Evolutionary conservation across 2,113 vertebrate genomes (phyloP), one percentile per base, ranked within the genome.

Genomic region (Empidonax alnorum): DNA sequence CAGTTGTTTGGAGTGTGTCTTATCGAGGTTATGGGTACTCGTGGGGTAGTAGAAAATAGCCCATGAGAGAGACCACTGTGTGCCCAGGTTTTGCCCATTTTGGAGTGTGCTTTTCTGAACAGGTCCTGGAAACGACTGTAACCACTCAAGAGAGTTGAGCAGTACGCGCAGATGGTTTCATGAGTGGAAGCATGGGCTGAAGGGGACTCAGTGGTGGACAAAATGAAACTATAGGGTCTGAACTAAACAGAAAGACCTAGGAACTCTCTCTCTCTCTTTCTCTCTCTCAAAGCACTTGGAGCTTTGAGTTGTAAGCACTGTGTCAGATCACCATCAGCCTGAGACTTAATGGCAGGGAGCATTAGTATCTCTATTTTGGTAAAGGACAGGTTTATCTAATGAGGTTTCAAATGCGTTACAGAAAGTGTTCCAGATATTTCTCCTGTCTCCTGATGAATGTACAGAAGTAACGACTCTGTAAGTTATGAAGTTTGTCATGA

Each of bases 11-110:
- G n/a, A 62, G 7, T 1, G 6, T 87, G 24, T 63, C 39, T 22
- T 24, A 4, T 1, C 8, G 17, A 46, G 13, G 3, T 56, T 81
- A 6, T 18, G 33, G 31, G 24, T 82, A 22, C 52, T 59, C 10
- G 15, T 84, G 42, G 23, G 18, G 16, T 33, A 35, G 12, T 50
- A 24, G 65, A 63, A 94, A 63, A 24, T 9, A 50, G 33, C 8
- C 23, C 14, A 4, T 33, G 30, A 11, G 35, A 66, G 28, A 81
- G 15, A 35, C 9, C 0, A 0, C 17, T 47, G 4, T 42, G 20
- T 89, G 42, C 35, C 11, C 42, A 33, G 11, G 2, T 44, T 76
- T 91, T 56, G 11, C 42, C 7, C 0, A 0, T 55, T 47, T 2
- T 8, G 8, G 44, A 67, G 2, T 27, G 5, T 47, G 31, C 22